Conservation (phyloP, 1,140 invertebrate species). For the Apis dorsata region DNA sequence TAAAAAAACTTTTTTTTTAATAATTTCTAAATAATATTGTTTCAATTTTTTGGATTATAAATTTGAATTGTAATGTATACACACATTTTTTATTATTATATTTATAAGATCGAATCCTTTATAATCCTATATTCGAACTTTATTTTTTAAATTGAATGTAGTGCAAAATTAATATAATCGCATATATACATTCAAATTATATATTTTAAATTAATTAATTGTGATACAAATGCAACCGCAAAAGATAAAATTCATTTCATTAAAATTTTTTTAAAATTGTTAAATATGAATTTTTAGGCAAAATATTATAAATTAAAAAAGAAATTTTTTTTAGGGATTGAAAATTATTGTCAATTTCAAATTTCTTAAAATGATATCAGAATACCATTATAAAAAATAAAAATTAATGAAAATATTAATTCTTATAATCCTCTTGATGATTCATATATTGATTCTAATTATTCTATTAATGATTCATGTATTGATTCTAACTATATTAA, state of each 20-base stretch:
- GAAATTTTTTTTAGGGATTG: not conserved
- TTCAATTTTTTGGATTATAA: constrained; percentile 24
- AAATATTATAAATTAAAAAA: not conserved
- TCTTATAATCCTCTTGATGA: not conserved
- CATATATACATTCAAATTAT: not conserved
- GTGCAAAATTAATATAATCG: not conserved
- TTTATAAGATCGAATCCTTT: constrained; percentile 16
- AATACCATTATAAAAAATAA: not conserved
- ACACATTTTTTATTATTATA: constrained; percentile 23
- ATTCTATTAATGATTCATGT: no score
- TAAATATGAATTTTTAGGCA: not conserved
- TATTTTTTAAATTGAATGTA: not conserved
- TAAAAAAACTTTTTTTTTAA: constrained; percentile 22
- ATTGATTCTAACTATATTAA: not conserved
- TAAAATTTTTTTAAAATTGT: not conserved
- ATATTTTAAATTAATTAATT: not conserved
- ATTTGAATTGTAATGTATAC: constrained; percentile 29
- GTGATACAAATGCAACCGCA: not conserved
- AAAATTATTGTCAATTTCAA: not conserved
- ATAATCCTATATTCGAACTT: not conserved
- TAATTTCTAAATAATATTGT: constrained; percentile 5
- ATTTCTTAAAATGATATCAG: not conserved
- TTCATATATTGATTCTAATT: no score
- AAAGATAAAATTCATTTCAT: constrained; percentile 19
- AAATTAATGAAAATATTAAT: not conserved